Percentiles rank a stretch among this genome's conserved stretches.
Evolutionary conservation across 2,888 invertebrate species (phyloP).

Genomic region (Chrysolina haemoptera): DNA sequence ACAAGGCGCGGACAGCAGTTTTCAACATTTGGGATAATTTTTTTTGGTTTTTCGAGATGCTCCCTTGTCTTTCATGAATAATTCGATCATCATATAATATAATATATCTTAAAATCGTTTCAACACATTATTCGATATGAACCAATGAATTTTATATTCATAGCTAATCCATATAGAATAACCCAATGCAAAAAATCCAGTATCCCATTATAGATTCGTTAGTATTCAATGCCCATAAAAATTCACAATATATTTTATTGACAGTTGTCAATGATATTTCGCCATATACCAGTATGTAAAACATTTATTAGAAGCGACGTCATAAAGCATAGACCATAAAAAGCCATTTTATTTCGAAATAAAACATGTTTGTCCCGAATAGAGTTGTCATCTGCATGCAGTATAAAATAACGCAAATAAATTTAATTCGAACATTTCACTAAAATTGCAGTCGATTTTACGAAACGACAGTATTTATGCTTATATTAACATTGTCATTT

Average conservation of each 20-base stretch:
- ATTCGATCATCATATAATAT: no score
- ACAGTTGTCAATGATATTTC: constrained; percentile 29
- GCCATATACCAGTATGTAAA: constrained; percentile 46
- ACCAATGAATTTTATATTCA: neutral
- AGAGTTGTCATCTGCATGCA: constrained; percentile 54
- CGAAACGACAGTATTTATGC: constrained; percentile 34
- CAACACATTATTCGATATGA: no score
- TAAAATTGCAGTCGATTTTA: constrained; percentile 39
- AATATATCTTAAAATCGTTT: no score
- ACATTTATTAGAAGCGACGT: constrained; percentile 55
- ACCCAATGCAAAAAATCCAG: neutral
- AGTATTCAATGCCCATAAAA: constrained; percentile 20
- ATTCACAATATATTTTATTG: constrained; percentile 18
- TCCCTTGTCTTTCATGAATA: no score
- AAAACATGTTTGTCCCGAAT: constrained; percentile 50
- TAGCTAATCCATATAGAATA: neutral
- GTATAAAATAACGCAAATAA: constrained; percentile 56
- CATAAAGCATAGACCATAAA: constrained; percentile 47
- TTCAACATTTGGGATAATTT: no score
- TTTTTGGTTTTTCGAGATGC: no score
- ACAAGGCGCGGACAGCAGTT: no score
- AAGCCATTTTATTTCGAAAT: constrained; percentile 55
- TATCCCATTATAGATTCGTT: neutral
- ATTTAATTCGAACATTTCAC: constrained; percentile 51
- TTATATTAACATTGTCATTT: constrained; percentile 30